Evolutionary conservation across 2,113 vertebrate species (phyloP).

Genomic region (Agapornis roseicollis): DNA sequence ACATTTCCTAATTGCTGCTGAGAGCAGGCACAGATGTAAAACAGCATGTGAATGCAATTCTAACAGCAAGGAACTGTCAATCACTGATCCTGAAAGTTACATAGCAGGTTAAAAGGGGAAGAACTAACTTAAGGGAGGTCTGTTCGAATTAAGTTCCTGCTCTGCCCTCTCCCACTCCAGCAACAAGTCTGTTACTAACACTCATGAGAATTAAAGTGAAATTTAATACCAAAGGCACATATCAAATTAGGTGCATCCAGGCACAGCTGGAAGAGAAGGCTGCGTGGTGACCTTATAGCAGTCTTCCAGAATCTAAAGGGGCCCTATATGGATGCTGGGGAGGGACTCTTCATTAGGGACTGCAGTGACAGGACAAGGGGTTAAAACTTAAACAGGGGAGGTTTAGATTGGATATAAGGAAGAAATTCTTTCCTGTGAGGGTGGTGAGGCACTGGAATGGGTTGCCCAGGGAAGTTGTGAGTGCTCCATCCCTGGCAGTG

Average conservation of each 20-base stretch:
- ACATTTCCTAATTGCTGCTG: not conserved
- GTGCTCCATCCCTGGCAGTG: no score
- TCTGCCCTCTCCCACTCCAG: not conserved
- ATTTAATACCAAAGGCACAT: not conserved
- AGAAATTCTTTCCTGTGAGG: no score
- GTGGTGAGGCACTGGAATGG: no score
- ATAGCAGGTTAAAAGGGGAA: not conserved
- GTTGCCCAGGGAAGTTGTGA: no score
- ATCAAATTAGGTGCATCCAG: not conserved
- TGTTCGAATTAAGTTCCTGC: not conserved
- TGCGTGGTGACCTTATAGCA: no score
- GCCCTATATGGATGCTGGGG: no score
- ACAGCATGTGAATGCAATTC: not conserved
- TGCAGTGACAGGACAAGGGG: no score
- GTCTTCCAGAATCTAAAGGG: no score
- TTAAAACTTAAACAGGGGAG: no score
- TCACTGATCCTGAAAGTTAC: not conserved
- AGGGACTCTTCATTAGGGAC: no score
- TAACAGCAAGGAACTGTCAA: not conserved
- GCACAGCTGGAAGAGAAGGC: no score
- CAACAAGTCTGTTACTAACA: not conserved
- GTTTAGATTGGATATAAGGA: no score
- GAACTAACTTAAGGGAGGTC: not conserved
- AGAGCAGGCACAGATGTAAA: not conserved
- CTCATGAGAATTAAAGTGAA: not conserved